phyloP scores from a whole-genome alignment of 2,113 vertebrate genomes.

The Halichoeres trimaculatus region DNA sequence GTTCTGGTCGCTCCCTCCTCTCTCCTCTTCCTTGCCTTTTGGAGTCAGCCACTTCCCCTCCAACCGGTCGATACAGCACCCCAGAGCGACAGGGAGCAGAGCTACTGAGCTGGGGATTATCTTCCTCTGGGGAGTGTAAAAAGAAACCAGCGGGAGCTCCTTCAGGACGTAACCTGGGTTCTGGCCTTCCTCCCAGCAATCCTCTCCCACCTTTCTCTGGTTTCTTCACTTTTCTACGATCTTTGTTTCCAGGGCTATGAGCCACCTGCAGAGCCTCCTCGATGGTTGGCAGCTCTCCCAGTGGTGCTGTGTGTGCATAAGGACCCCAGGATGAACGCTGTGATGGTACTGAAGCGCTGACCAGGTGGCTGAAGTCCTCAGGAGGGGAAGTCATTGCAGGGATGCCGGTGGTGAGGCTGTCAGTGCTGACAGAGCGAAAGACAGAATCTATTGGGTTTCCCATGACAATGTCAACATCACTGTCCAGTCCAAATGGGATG shows the following conservation, averaged over 20 bases:
- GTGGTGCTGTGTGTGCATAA: slow-evolving; percentile 54
- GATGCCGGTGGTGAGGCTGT: slow-evolving; percentile 84
- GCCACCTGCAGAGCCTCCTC: slow-evolving; percentile 89
- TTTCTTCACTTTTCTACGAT: slow-evolving; percentile 45
- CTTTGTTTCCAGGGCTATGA: slow-evolving; percentile 72
- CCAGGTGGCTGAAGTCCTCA: slow-evolving; percentile 82
- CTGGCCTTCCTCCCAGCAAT: slow-evolving; percentile 60
- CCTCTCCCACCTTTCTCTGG: slow-evolving; percentile 50
- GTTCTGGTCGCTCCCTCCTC: slow-evolving; percentile 46
- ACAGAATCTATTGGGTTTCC: slow-evolving; percentile 89
- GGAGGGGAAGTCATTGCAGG: slow-evolving; percentile 77
- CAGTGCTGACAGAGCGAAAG: slow-evolving; percentile 88
- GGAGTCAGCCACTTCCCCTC: slow-evolving; percentile 44
- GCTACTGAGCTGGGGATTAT: slow-evolving; percentile 75
- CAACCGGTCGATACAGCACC: slow-evolving; percentile 67
- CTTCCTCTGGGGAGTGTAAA: slow-evolving; percentile 85
- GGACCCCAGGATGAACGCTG: slow-evolving; percentile 71
- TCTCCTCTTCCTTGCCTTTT: slow-evolving; percentile 46
- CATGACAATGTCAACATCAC: slow-evolving; percentile 95
- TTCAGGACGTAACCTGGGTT: slow-evolving; percentile 88
- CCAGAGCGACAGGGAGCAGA: slow-evolving; percentile 81
- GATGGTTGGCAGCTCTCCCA: slow-evolving; percentile 87
- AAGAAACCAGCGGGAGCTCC: slow-evolving; percentile 92
- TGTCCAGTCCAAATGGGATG: slow-evolving; percentile 96
- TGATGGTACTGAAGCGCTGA: slow-evolving; percentile 62